Evolutionary conservation across 2,113 vertebrate genomes (phyloP).

Genomic region (Dipodomys spectabilis): DNA sequence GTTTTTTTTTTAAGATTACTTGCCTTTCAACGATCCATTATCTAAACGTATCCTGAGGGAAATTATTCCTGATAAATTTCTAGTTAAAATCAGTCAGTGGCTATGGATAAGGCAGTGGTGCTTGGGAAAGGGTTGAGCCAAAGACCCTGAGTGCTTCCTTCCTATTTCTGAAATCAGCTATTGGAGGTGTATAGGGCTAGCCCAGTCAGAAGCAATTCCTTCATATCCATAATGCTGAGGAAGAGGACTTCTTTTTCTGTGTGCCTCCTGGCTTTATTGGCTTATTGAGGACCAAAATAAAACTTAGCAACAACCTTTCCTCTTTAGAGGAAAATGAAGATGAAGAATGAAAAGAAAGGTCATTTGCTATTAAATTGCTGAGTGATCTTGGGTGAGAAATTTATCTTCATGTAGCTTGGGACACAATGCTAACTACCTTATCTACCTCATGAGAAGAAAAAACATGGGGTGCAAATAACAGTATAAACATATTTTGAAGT

Average conservation of each 20-base stretch:
- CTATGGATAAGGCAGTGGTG: background rate
- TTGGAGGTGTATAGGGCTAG: background rate
- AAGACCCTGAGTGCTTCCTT: background rate
- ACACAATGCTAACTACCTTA: slow-evolving; percentile 23
- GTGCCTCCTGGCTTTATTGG: background rate
- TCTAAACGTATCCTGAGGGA: slow-evolving; percentile 26
- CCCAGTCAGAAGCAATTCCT: background rate
- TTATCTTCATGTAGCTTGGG: slow-evolving; percentile 20
- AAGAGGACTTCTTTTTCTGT: background rate
- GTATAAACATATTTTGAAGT: slow-evolving; percentile 21
- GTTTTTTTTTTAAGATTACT: background rate
- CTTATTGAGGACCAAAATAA: slow-evolving; percentile 7
- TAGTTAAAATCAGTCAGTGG: background rate
- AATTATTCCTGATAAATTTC: background rate
- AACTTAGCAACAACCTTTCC: background rate
- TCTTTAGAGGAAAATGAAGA: background rate
- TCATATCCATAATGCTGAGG: background rate
- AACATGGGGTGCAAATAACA: background rate
- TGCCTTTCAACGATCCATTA: background rate
- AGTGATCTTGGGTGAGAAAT: background rate
- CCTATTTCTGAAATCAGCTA: background rate
- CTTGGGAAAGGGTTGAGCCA: background rate
- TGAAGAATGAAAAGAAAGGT: slow-evolving; percentile 16
- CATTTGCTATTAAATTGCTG: background rate
- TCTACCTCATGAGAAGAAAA: slow-evolving; percentile 14